phyloP scores from a whole-genome alignment of 1,140 invertebrate genomes.

The Ceratoteleas bidentatus region DNA sequence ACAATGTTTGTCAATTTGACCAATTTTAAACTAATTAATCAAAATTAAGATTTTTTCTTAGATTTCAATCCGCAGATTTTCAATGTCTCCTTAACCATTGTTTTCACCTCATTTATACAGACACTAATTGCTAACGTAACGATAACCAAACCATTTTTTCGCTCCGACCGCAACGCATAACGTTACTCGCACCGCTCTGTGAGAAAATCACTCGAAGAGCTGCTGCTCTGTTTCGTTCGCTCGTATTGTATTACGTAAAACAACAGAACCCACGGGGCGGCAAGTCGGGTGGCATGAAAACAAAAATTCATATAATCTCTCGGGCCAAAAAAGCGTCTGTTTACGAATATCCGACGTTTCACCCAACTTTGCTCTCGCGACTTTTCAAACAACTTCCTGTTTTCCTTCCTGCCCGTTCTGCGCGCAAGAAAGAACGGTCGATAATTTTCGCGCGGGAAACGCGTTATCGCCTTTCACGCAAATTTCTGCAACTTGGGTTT shows the following conservation, averaged over 20 bases:
- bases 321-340: neutral
- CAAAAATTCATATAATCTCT: slow-evolving; percentile 21
- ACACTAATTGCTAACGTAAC: slow-evolving; percentile 22
- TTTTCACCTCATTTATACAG: neutral
- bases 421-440: neutral
- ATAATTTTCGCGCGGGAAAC: neutral
- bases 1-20: too few species aligned
- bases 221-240: slow-evolving; percentile 6
- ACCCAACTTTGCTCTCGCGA: neutral
- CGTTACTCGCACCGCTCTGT: slow-evolving; percentile 19
- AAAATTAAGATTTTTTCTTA: too few species aligned
- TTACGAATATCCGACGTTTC: slow-evolving; percentile 11
- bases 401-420: slow-evolving; percentile 10
- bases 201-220: slow-evolving; percentile 3
- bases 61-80: too few species aligned
- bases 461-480: too few species aligned
- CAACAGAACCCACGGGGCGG: slow-evolving; percentile 23
- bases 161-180: slow-evolving; percentile 20
- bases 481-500: too few species aligned
- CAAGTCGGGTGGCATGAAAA: slow-evolving; percentile 11
- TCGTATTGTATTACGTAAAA: slow-evolving; percentile 39
- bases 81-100: too few species aligned
- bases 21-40: too few species aligned
- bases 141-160: slow-evolving; percentile 18
- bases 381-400: slow-evolving; percentile 15